These are phyloP conservation scores for Glandiceps talaboti DNA, from an alignment of 53 echinoderm and acorn worm species.

Conservation along the genomic window DNA sequence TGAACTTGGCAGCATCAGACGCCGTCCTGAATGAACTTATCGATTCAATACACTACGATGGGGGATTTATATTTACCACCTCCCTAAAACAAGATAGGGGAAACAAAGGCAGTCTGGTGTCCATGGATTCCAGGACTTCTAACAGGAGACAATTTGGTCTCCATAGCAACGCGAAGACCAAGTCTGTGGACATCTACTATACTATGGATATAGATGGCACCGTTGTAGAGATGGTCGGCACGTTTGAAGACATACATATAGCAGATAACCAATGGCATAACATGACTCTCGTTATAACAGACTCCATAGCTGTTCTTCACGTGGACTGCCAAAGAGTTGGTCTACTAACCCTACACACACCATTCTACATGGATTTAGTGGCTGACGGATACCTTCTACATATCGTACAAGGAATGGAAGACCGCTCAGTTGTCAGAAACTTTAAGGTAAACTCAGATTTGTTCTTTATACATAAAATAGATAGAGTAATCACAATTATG, in stretches of 20 bases:
- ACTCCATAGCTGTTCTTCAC: slow-evolving; percentile 46
- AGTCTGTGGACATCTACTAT: slow-evolving; percentile 43
- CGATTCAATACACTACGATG: slow-evolving; percentile 26
- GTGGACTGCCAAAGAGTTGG: slow-evolving; percentile 57
- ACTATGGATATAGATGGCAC: slow-evolving; percentile 14
- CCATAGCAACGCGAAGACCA: slow-evolving; percentile 32
- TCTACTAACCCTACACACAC: slow-evolving; percentile 29
- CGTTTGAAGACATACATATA: slow-evolving; percentile 17
- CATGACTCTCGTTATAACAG: slow-evolving; percentile 44
- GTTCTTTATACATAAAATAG: no score
- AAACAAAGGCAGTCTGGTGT: slow-evolving; percentile 48
- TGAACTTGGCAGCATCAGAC: slow-evolving; percentile 41
- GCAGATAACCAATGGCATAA: slow-evolving; percentile 38
- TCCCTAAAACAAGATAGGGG: slow-evolving; percentile 38
- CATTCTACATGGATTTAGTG: slow-evolving; percentile 34
- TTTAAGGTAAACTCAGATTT: slow-evolving; percentile 51
- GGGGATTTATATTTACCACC: slow-evolving; percentile 43
- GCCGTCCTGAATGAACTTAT: slow-evolving; percentile 35
- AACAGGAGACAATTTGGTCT: slow-evolving; percentile 33
- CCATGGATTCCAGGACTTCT: slow-evolving; percentile 31
- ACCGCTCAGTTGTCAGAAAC: slow-evolving; percentile 32
- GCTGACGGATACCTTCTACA: slow-evolving; percentile 38
- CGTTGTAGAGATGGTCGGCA: slow-evolving; percentile 7
- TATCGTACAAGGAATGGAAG: slow-evolving; percentile 53
- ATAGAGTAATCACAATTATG: background rate